Evolutionary conservation across 2,888 invertebrate species (phyloP), one percentile per base, ranked within the genome.

Genomic region (Metopia argyrocephala): DNA sequence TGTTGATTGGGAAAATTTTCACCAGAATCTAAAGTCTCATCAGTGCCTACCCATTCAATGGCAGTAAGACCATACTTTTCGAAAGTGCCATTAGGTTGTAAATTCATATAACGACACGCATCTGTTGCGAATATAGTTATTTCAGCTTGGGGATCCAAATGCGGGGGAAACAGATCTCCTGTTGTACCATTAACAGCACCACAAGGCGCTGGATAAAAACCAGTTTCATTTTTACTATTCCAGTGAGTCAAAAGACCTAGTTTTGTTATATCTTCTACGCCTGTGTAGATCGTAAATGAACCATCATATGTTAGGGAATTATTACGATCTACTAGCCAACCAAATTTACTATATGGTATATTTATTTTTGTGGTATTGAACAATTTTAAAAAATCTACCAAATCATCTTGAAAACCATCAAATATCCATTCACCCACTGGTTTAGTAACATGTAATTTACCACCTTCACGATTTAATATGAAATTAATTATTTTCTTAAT

Each of bases 311-410:
- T 92, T 38, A 92, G 89, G 0, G 95, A 94, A 28, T 91, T 92
- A 89, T 97, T 97, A 83, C 96, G 93, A 94, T 96, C 91, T 7
- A 89, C 92, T 88, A 97, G 96, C 95, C 97, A 96, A 9, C 95
- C 97, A 89, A 98, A 97, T 86, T 93, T 94, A 38, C 93, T 93
- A 85, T 92, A 95, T 0, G 95, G 95, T 84, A 96, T 92, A 1
- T 91, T 83, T 38, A 90, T 88, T 80, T 84, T 84, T 0, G 88
- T 61, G 89, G 25, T 93, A 86, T 83, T 94, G 89, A 48, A 94
- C 83, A 84, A 92, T 88, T 52, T 91, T 71, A 50, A 92, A 92
- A 80, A 94, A 84, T 84, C 92, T 56, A 97, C 90, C 9, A 96
- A 86, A 0, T 92, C 91, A 87, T 97, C 97, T 0, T 94, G 91